Conservation (phyloP, 2,888 invertebrate genomes). For the Amorpha juglandis region DNA sequence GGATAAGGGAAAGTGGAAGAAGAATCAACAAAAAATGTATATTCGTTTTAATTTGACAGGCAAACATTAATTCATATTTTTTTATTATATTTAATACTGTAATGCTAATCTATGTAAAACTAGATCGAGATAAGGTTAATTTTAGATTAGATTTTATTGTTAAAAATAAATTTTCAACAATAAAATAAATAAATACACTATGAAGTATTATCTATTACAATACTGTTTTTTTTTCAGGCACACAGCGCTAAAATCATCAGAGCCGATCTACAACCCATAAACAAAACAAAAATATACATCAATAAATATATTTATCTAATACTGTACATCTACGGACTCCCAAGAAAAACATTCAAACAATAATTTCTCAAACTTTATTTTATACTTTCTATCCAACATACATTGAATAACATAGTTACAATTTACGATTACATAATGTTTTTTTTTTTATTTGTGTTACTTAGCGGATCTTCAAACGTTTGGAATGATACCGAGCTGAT, state of each 20-base stretch:
- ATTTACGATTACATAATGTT: conserved; percentile 60
- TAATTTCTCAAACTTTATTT: conserved; percentile 69
- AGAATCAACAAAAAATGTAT: too few species aligned
- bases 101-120: too few species aligned
- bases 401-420: conserved; percentile 70
- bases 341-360: conserved; percentile 64
- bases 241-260: conserved; percentile 45
- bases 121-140: too few species aligned
- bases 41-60: too few species aligned
- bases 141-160: too few species aligned
- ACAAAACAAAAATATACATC: conserved; percentile 64
- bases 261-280: conserved; percentile 42
- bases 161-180: neutral
- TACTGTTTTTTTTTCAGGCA: conserved; percentile 45
- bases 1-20: too few species aligned
- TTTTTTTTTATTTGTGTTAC: conserved; percentile 50
- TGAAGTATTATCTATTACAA: neutral
- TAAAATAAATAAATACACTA: too few species aligned
- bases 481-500: conserved; percentile 83
- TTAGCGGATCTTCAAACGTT: conserved; percentile 65
- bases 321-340: conserved; percentile 66
- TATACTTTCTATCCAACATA: conserved; percentile 77
- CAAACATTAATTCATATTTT: too few species aligned
- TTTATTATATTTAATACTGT: too few species aligned
- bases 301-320: conserved; percentile 79